Evolutionary conservation across 2,888 invertebrate species (phyloP).

Genomic region (Hypomecis atomaria): DNA sequence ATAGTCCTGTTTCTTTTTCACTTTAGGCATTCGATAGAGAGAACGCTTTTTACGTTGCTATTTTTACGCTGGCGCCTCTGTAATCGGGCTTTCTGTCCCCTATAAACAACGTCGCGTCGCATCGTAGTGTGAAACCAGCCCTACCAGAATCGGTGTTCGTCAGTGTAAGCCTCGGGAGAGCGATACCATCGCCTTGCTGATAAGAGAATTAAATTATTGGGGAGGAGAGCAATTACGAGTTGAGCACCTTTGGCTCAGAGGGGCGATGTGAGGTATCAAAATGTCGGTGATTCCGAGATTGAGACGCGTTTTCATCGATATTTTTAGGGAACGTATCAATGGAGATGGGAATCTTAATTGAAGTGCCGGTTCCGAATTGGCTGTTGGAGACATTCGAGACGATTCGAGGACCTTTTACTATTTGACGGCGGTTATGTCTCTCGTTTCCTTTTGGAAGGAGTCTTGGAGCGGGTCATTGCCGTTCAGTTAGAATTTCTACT

Average conservation of each 20-base stretch:
- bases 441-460: background rate
- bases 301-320: slow-evolving; percentile 25
- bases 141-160: slow-evolving; percentile 42
- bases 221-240: slow-evolving; percentile 64
- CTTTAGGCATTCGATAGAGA: too few relatives aligned
- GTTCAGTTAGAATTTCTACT: too few relatives aligned
- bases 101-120: too few relatives aligned
- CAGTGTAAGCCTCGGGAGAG: slow-evolving; percentile 55
- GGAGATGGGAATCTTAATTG: slow-evolving; percentile 20
- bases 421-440: background rate
- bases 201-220: slow-evolving; percentile 73
- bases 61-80: too few relatives aligned
- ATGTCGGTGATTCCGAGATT: slow-evolving; percentile 28
- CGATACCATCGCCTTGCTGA: slow-evolving; percentile 63
- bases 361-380: slow-evolving; percentile 13
- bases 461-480: background rate
- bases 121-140: slow-evolving; percentile 16
- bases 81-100: too few relatives aligned
- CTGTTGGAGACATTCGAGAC: slow-evolving; percentile 8
- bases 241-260: slow-evolving; percentile 35
- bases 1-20: too few relatives aligned
- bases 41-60: too few relatives aligned
- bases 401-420: slow-evolving; percentile 4
- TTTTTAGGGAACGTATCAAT: slow-evolving; percentile 20
- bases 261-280: slow-evolving; percentile 31